Conservation (phyloP, 1,140 invertebrate genomes). For the Sycophila sp. region DNA sequence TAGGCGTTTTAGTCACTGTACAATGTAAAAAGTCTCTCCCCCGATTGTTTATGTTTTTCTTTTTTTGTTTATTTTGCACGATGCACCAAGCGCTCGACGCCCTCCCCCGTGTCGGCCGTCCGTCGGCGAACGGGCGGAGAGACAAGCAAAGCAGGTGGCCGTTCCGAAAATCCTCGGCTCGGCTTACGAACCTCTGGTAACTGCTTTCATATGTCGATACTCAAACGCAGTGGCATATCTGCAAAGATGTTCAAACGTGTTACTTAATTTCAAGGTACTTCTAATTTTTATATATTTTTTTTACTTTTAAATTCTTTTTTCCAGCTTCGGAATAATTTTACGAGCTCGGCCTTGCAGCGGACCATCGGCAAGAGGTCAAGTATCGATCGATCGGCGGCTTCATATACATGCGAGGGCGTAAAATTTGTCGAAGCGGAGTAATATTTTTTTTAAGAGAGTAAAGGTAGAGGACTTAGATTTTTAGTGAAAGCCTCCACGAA, state of each 20-base stretch:
- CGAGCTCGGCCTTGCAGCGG: background rate
- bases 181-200: constrained; percentile 52
- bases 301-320: too few relatives aligned
- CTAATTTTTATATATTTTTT: too few relatives aligned
- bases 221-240: constrained; percentile 56
- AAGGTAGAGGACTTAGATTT: too few relatives aligned
- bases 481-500: background rate
- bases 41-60: constrained; percentile 20
- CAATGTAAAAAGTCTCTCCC: constrained; percentile 62
- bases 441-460: too few relatives aligned
- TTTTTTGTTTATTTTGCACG: constrained; percentile 38
- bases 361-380: too few relatives aligned
- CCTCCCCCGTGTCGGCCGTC: too few relatives aligned
- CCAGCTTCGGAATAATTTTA: constrained; percentile 17
- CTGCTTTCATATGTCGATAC: constrained; percentile 58
- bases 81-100: constrained; percentile 33
- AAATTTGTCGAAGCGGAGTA: too few relatives aligned
- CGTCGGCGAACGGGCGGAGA: too few relatives aligned
- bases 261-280: constrained; percentile 26
- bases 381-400: constrained; percentile 1
- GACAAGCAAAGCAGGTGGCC: constrained; percentile 46
- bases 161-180: constrained; percentile 22
- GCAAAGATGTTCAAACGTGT: constrained; percentile 47
- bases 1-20: constrained; percentile 66
- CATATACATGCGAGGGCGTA: background rate